Base-by-base conservation (phyloP, 2,888 invertebrate genomes). In the Eupithecia subfuscata region DNA sequence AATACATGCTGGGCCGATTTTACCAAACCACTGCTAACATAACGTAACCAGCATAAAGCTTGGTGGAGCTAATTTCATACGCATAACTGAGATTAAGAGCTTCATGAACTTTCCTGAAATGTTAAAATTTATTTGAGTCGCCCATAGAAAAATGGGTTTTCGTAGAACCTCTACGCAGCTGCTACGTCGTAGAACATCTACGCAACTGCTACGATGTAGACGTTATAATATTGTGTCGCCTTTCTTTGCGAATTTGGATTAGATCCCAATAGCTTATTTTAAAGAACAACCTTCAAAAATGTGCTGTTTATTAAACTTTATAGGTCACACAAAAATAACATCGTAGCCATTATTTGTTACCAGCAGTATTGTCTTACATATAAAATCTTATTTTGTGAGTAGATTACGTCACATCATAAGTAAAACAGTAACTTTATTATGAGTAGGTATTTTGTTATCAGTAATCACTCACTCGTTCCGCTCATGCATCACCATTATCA, bases 401-500 rank as follows among this genome's bases (percentile, higher is more conserved):
- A n/a, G n/a, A n/a, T 30, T 30, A 22, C 14, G 25, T 30, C 30
- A 25, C 30, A 12, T 18, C 63, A 2, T 30, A 16, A 30, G 68
- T 60, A 18, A 71, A 71, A 48, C 69, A 63, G 74, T 30, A 73
- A 64, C 67, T 71, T 71, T 73, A 77, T 74, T 69, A 76, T 77
- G 63, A 48, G 60, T 60, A 37, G 37, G 37, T 37, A 25, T 25
- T 56, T 67, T 70, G 75, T 75, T 79, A 79, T 78, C 81, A 75
- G 78, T 71, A 48, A 73, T 76, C 73, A 69, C 68, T 75, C 76
- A 68, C 22, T 69, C 74, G 68, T 69, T 69, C 68, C 74, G 37
- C 77, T 67, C 77, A 79, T 81, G 70, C 73, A 77, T 81, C 78
- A 79, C 64, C 81, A 78, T 80, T 80, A 81, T 79, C 79, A 74